Evolutionary conservation across 2,888 invertebrate genomes (phyloP).

Genomic region (Coecobrya sp.): DNA sequence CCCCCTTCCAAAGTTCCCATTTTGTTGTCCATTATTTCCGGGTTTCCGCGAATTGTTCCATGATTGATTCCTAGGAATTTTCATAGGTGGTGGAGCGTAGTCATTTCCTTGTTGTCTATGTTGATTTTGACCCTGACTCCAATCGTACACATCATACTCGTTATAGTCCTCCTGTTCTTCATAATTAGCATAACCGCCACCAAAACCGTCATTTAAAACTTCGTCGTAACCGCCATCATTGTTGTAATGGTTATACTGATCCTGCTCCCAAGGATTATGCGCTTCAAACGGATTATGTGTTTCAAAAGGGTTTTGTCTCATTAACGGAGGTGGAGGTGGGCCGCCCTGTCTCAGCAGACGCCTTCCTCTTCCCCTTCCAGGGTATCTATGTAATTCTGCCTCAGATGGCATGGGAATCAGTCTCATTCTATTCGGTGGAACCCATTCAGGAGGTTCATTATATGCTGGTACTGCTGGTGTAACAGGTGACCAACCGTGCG

Average conservation of each 20-base stretch:
- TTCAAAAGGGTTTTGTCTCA: background rate
- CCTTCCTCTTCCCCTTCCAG: conserved; percentile 36
- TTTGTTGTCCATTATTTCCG: background rate
- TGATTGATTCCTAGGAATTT: conserved; percentile 42
- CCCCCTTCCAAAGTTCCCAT: background rate
- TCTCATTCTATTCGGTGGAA: conserved; percentile 34
- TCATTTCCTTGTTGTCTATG: conserved; percentile 7
- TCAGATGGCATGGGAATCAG: conserved; percentile 73
- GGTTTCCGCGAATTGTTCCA: conserved; percentile 28
- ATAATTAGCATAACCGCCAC: conserved; percentile 54
- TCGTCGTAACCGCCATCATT: conserved; percentile 15
- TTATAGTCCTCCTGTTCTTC: background rate
- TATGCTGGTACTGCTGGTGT: background rate
- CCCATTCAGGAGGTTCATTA: background rate
- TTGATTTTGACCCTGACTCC: too few species aligned
- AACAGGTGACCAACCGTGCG: background rate
- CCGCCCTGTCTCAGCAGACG: background rate
- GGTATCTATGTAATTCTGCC: conserved; percentile 43
- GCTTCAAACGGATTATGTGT: background rate
- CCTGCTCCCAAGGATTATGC: background rate
- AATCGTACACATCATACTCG: conserved; percentile 31
- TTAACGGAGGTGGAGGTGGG: conserved; percentile 47
- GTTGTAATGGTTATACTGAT: background rate
- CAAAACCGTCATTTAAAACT: background rate
- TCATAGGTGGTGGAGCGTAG: conserved; percentile 29